Evolutionary conservation across 1,140 invertebrate genomes (phyloP).

Genomic region (Macrocentrus cingulum): DNA sequence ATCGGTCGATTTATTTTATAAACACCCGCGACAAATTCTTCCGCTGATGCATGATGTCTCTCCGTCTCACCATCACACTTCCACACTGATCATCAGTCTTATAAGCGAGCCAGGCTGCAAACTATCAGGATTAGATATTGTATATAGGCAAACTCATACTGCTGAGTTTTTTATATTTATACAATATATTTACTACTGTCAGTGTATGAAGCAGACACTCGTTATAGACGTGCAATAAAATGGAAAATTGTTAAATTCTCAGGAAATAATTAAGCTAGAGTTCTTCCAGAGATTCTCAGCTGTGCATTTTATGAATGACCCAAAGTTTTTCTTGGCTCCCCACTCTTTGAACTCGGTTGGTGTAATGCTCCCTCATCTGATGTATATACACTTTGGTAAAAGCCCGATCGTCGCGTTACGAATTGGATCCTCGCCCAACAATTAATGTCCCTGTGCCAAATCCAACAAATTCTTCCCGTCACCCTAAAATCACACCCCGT

Average conservation of each 20-base stretch:
- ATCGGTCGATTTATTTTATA: slow-evolving; percentile 49
- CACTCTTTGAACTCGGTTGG: not conserved
- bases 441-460: slow-evolving; percentile 15
- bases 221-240: slow-evolving; percentile 37
- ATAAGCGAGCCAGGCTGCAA: no score
- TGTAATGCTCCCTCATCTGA: not conserved
- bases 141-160: no score
- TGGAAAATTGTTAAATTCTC: slow-evolving; percentile 48
- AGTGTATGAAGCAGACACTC: not conserved
- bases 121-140: no score
- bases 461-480: slow-evolving; percentile 11
- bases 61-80: not conserved
- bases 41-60: not conserved
- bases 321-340: not conserved
- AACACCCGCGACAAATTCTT: not conserved
- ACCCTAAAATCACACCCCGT: slow-evolving; percentile 15
- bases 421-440: slow-evolving; percentile 34
- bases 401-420: slow-evolving; percentile 31
- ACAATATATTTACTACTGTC: no score
- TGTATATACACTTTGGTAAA: not conserved
- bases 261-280: slow-evolving; percentile 44
- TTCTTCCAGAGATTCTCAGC: slow-evolving; percentile 16
- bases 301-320: not conserved
- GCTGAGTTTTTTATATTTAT: no score
- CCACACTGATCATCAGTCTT: not conserved